phyloP scores from a whole-genome alignment of 2,797 vertebrate species.

The Pterois miles region DNA sequence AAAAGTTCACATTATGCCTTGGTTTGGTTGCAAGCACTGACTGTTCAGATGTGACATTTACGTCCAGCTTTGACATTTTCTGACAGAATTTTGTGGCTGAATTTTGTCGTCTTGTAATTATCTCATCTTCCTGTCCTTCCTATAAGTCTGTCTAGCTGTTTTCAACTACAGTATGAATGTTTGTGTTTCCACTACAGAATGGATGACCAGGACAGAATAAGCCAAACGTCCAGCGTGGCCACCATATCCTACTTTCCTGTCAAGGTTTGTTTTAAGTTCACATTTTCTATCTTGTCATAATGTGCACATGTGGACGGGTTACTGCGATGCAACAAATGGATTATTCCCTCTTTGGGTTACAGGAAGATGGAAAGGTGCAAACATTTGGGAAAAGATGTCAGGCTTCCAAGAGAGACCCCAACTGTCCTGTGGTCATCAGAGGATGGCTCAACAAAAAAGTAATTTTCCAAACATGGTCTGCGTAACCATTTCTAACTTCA shows the following conservation, averaged over 20 bases:
- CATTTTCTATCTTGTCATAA: fast-evolving
- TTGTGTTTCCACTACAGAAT: constrained; percentile 75
- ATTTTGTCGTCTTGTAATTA: background rate
- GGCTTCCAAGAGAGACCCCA: constrained; percentile 89
- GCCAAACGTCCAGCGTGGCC: constrained; percentile 87
- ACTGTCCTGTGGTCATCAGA: constrained; percentile 88
- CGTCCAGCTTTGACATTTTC: background rate
- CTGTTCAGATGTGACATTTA: background rate
- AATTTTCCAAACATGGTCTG: background rate
- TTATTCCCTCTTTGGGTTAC: background rate
- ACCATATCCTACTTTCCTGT: constrained; percentile 86
- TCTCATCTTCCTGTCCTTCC: background rate
- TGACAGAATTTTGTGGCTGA: background rate
- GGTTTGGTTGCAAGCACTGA: background rate
- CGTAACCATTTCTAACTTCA: background rate
- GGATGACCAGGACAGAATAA: constrained; percentile 87
- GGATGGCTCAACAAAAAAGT: constrained; percentile 95
- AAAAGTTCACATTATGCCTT: background rate
- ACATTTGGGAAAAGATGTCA: constrained; percentile 90
- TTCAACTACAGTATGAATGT: constrained; percentile 4
- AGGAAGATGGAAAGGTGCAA: constrained; percentile 85
- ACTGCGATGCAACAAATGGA: background rate
- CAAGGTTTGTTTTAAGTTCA: constrained; percentile 71
- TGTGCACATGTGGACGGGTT: background rate
- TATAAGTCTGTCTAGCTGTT: background rate